Conservation (phyloP, 2,888 invertebrate species). For the Scotopteryx bipunctaria region DNA sequence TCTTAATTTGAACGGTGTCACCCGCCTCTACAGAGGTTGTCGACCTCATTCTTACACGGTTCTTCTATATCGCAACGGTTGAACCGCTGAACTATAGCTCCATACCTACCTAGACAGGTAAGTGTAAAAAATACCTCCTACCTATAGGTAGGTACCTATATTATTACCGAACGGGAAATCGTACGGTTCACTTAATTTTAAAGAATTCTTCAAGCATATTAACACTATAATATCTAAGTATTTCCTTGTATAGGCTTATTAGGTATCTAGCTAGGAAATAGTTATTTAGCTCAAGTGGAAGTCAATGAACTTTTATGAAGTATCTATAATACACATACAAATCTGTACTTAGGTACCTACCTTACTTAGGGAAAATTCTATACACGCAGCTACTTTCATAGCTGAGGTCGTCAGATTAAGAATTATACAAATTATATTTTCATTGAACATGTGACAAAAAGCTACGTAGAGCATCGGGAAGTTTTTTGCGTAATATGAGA, state of each 20-base stretch:
- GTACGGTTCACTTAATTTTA: slow-evolving; percentile 76
- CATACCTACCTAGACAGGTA: slow-evolving; percentile 50
- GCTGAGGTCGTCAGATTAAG: too few relatives aligned
- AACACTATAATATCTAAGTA: not conserved
- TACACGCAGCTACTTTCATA: too few relatives aligned
- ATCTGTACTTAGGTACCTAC: not conserved
- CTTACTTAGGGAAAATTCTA: too few relatives aligned
- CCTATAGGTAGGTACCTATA: slow-evolving; percentile 24
- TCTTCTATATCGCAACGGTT: slow-evolving; percentile 67
- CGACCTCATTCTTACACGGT: slow-evolving; percentile 61
- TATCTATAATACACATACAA: slow-evolving; percentile 1
- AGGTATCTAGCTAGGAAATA: slow-evolving; percentile 12
- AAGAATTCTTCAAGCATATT: slow-evolving; percentile 40
- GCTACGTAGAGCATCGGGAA: too few relatives aligned
- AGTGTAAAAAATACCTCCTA: slow-evolving; percentile 15
- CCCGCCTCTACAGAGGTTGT: slow-evolving; percentile 64
- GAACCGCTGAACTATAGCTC: slow-evolving; percentile 60
- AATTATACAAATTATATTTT: too few relatives aligned
- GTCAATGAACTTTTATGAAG: slow-evolving; percentile 17
- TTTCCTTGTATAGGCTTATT: not conserved
- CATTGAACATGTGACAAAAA: too few relatives aligned
- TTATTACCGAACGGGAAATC: slow-evolving; percentile 76
- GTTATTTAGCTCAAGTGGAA: slow-evolving; percentile 9
- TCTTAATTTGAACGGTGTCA: slow-evolving; percentile 58
- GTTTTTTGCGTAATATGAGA: too few relatives aligned